A percentile compares a stretch with the other conserved stretches of the same genome.
These are phyloP conservation scores for Fratercula arctica DNA, from an alignment of 2,797 vertebrate species.

Conservation along the genomic window DNA sequence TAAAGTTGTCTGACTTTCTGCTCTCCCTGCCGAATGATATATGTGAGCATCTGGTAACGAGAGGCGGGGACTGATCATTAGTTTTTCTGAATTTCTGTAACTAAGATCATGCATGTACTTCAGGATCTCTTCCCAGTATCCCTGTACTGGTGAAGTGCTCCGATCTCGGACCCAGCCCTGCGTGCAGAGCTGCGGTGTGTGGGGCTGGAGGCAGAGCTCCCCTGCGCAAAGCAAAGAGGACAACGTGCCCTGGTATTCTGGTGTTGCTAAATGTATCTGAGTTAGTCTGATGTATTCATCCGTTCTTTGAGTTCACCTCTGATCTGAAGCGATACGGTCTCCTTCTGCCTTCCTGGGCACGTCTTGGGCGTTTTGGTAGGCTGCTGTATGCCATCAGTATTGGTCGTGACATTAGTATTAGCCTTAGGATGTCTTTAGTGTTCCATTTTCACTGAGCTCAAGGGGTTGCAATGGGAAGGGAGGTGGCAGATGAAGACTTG, in stretches of 20 bases:
- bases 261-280: background rate
- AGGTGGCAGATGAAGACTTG: background rate
- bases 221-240: background rate
- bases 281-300: background rate
- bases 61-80: background rate
- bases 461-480: background rate
- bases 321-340: background rate
- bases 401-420: fast-evolving
- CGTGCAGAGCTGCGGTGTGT: background rate
- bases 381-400: background rate
- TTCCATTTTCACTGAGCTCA: background rate
- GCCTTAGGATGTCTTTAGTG: fast-evolving
- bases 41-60: constrained; percentile 4
- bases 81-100: background rate
- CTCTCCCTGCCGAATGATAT: background rate
- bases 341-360: background rate
- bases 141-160: background rate
- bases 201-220: background rate
- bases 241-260: background rate
- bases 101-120: background rate
- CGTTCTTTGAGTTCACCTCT: background rate
- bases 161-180: background rate
- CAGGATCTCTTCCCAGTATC: background rate
- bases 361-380: background rate
- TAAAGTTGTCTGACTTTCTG: background rate